Conservation (phyloP, 1,140 invertebrate genomes). For the Lutraria rhynchaena region DNA sequence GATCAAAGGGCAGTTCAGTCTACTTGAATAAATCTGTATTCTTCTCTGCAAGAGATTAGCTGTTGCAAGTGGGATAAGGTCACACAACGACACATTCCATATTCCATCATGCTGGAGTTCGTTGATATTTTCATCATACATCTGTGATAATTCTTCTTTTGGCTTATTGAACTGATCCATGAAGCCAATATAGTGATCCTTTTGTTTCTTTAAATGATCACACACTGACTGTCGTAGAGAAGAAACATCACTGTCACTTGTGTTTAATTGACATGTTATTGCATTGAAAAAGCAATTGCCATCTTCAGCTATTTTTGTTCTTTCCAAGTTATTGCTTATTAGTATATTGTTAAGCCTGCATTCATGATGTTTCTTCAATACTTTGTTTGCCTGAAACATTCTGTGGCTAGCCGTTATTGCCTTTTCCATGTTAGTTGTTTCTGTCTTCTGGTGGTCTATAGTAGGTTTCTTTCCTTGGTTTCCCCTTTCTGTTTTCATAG, state of each 20-base stretch:
- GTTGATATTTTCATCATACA: neutral
- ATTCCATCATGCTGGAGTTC: neutral
- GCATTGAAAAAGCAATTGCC: constrained; percentile 18
- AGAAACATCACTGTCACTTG: neutral
- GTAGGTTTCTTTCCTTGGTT: no score
- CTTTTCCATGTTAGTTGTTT: neutral
- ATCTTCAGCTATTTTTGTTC: neutral
- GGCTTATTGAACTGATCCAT: neutral
- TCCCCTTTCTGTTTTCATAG: neutral
- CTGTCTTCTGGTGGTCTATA: no score
- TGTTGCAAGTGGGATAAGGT: constrained; percentile 7
- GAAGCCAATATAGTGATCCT: neutral
- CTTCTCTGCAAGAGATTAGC: neutral
- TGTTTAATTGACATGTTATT: neutral
- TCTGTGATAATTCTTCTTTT: neutral
- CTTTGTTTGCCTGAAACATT: neutral
- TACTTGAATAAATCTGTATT: constrained; percentile 1
- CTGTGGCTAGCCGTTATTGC: neutral
- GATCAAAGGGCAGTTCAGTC: neutral
- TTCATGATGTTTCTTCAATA: neutral
- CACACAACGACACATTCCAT: constrained; percentile 17
- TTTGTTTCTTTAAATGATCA: neutral
- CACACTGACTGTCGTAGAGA: neutral
- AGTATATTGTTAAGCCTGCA: neutral
- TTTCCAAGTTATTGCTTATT: neutral